Evolutionary conservation across 2,797 vertebrate genomes (phyloP).

Genomic region (Taenioides sp.): DNA sequence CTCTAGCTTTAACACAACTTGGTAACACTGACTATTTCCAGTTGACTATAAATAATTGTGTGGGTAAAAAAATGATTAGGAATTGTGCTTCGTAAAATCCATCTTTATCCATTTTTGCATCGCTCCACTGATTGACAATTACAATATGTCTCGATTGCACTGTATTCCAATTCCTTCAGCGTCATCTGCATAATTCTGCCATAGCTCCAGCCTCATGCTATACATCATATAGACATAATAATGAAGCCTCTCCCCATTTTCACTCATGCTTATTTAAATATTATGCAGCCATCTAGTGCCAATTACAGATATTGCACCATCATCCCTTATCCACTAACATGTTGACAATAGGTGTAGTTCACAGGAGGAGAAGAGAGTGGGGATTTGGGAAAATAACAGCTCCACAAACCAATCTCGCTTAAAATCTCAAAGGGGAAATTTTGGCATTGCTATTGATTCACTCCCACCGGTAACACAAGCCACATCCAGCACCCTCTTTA

Average conservation of each 20-base stretch:
- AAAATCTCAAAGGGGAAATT: constrained; percentile 64
- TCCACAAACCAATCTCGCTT: constrained; percentile 60
- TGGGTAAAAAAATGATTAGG: constrained; percentile 61
- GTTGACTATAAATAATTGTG: constrained; percentile 57
- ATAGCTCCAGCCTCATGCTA: constrained; percentile 42
- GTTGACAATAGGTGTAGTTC: constrained; percentile 67
- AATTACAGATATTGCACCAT: constrained; percentile 82
- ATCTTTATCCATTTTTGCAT: constrained; percentile 61
- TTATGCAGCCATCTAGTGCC: constrained; percentile 85
- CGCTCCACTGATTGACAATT: constrained; percentile 44
- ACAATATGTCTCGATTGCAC: constrained; percentile 42
- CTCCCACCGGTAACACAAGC: constrained; percentile 80
- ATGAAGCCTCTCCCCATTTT: constrained; percentile 53
- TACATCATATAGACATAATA: constrained; percentile 39
- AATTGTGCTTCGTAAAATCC: constrained; percentile 79
- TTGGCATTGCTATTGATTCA: constrained; percentile 64
- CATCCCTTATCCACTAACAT: constrained; percentile 68
- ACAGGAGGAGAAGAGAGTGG: constrained; percentile 57
- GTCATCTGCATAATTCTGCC: constrained; percentile 51
- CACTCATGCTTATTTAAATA: constrained; percentile 72
- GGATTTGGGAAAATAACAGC: constrained; percentile 58
- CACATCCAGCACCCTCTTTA: constrained; percentile 80
- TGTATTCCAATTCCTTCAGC: constrained; percentile 48
- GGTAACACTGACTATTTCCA: constrained; percentile 36
- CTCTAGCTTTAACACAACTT: constrained; percentile 45